Evolutionary conservation across 2,113 vertebrate genomes (phyloP), one percentile per base, ranked within the genome.

Genomic region (Atrichornis clamosus): DNA sequence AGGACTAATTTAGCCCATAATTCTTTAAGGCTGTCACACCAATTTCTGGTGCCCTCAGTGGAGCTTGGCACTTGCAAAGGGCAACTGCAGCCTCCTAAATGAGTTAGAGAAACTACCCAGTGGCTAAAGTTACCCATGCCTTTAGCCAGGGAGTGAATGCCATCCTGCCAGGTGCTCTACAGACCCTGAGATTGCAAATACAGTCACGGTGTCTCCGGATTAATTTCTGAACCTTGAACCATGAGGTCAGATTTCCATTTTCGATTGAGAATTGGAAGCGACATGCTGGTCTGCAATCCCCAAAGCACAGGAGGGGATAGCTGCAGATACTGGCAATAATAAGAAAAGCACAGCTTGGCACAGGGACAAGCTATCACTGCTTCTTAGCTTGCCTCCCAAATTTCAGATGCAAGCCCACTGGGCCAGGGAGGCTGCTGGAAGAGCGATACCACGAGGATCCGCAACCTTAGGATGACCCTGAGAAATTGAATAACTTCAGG

Each of bases 401-500:
- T 77, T 58, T 90, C 72, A 85, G 74, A 46, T 76, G 59, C 55
- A 73, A 78, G 37, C 42, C 49, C 35, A 19, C 30, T 7, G 4
- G 56, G 62, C 44, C 53, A 47, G 46, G 42, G 58, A 87, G 35
- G 50, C 55, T 13, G 11, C 65, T 87, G 69, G 78, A 93, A 79
- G 55, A 89, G 72, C 0, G 2, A 83, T 53, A 74, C 41, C 53
- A 65, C 1, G 4, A 93, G 33, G 70, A 93, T 76, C 59, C 0
- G 2, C 75, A 96, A 82, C 93, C 91, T 80, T 33, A 59, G 60
- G 72, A 89, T 94, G 87, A 94, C 87, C 95, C 84, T 24, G 33
- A 77, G 63, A 79, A 69, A 73, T 69, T 46, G 82, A 93, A 95
- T 59, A 3, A 1, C 46, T 93, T 91, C 89, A 90, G 93, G 91